These are phyloP conservation scores for Bhutanitis thaidina DNA, from an alignment of 2,888 invertebrate species.

Conservation along the genomic window DNA sequence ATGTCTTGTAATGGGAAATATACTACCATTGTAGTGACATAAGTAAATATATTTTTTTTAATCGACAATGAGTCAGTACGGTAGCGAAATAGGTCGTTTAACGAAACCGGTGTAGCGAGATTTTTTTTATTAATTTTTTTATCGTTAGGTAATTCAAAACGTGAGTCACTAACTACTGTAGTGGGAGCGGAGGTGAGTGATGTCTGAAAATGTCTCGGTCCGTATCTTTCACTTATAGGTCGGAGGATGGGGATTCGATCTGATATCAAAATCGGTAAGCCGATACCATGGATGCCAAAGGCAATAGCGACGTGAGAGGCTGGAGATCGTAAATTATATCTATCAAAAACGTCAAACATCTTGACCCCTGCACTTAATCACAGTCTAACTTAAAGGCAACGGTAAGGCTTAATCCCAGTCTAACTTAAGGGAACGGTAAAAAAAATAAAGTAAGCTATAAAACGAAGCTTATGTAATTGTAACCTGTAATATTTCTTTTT, in stretches of 20 bases:
- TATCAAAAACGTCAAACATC: not conserved
- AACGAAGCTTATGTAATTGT: not conserved
- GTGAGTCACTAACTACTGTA: too few relatives aligned
- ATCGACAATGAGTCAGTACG: slow-evolving; percentile 1
- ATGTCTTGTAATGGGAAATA: too few relatives aligned
- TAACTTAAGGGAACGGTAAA: not conserved
- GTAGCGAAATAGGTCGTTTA: not conserved
- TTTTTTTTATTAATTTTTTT: not conserved
- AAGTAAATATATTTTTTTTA: too few relatives aligned
- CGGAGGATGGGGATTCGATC: too few relatives aligned
- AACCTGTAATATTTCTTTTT: not conserved
- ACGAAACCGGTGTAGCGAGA: slow-evolving; percentile 1
- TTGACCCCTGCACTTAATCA: not conserved
- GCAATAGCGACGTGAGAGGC: not conserved
- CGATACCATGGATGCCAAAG: not conserved
- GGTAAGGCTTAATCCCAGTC: not conserved
- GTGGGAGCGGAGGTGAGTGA: too few relatives aligned
- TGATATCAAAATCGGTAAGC: too few relatives aligned
- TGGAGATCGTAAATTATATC: not conserved
- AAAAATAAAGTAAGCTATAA: not conserved
- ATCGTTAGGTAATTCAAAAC: too few relatives aligned
- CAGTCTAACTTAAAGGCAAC: not conserved
- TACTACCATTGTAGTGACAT: too few relatives aligned
- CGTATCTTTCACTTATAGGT: too few relatives aligned
- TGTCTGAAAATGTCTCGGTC: too few relatives aligned